These are phyloP conservation scores for Notolepis coatsorum DNA, from an alignment of 2,797 vertebrate genomes.

Conservation along the genomic window DNA sequence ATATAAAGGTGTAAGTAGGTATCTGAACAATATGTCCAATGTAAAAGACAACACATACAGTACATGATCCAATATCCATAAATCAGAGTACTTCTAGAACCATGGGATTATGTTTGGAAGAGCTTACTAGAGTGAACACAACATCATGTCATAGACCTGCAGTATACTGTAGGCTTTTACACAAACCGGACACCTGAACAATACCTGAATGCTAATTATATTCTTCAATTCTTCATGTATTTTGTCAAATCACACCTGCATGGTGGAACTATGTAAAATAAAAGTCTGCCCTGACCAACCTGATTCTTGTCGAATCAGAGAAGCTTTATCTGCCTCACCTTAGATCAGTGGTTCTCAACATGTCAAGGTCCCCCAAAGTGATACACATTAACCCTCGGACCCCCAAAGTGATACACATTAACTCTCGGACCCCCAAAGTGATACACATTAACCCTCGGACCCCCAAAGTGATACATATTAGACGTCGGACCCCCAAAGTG, in stretches of 20 bases:
- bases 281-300: background rate
- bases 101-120: conserved; percentile 12
- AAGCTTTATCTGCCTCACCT: no score
- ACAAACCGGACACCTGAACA: conserved; percentile 16
- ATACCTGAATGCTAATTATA: background rate
- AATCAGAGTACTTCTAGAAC: background rate
- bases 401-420: no score
- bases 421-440: no score
- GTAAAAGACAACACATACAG: conserved; percentile 18
- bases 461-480: no score
- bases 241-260: no score
- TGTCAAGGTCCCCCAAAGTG: no score
- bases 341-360: no score
- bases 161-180: conserved; percentile 15
- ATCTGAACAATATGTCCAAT: conserved; percentile 13
- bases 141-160: conserved; percentile 17
- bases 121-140: conserved; percentile 8
- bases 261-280: background rate
- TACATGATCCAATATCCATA: background rate
- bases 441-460: no score
- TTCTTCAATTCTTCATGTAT: conserved; percentile 8
- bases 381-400: no score
- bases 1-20: conserved; percentile 17
- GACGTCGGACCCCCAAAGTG: no score
- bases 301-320: no score